phyloP scores from a whole-genome alignment of 37 sponge, comb jelly and placozoan species.

The Aplysina aerophoba region DNA sequence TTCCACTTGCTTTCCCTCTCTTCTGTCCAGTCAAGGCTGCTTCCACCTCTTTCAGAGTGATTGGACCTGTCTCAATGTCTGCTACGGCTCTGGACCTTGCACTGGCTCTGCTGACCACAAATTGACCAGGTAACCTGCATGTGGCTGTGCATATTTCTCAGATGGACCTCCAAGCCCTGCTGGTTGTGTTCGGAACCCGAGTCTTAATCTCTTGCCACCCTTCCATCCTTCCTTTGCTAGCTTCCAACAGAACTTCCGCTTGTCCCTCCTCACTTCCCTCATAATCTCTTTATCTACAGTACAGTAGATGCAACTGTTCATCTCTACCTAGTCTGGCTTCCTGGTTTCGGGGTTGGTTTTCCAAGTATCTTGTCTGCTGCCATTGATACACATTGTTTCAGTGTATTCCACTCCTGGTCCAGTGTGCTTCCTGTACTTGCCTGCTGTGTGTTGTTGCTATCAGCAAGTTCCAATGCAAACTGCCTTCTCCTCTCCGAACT shows the following conservation, averaged over 20 bases:
- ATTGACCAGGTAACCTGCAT: background rate
- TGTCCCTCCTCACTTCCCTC: constrained; percentile 4
- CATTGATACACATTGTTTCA: no score
- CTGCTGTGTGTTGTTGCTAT: no score
- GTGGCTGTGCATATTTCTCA: no score
- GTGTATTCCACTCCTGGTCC: no score
- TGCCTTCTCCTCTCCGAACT: no score
- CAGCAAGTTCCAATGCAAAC: no score
- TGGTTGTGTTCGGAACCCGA: background rate
- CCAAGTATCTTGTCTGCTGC: no score
- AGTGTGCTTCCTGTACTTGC: no score
- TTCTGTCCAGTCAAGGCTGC: background rate
- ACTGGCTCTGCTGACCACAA: constrained; percentile 12
- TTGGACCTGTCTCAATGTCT: constrained; percentile 8
- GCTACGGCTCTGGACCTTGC: background rate
- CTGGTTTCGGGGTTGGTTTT: no score
- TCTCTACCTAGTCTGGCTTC: no score
- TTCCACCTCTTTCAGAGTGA: background rate
- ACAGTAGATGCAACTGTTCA: background rate
- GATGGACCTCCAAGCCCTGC: constrained; percentile 4
- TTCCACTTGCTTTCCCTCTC: constrained; percentile 3
- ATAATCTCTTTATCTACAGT: background rate
- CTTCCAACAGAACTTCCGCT: background rate
- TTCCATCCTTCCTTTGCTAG: constrained; percentile 3
- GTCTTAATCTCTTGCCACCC: background rate